Conservation (phyloP, 2,888 invertebrate species). For the Slavum lentiscoides region DNA sequence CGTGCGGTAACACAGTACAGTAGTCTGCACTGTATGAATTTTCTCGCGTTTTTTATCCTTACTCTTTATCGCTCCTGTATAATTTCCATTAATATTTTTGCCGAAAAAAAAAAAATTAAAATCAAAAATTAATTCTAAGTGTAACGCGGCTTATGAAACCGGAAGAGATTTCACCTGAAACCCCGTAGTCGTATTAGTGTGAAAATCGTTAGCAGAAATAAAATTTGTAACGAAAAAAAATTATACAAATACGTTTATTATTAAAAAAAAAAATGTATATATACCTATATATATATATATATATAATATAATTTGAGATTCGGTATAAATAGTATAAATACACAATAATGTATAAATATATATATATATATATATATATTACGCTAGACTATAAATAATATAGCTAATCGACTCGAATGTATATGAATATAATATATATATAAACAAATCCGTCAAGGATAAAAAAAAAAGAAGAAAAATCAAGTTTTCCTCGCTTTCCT, state of each 20-base stretch:
- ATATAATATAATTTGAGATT: slow-evolving; percentile 37
- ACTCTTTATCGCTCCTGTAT: too few species aligned
- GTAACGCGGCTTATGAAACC: too few species aligned
- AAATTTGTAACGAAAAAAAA: background rate
- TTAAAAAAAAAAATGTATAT: slow-evolving; percentile 22
- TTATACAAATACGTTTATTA: background rate
- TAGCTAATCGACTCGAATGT: too few species aligned
- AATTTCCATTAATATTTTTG: too few species aligned
- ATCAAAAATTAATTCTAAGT: too few species aligned
- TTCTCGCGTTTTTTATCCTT: too few species aligned
- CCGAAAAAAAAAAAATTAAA: too few species aligned
- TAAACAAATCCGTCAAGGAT: slow-evolving; percentile 36
- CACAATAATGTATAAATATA: background rate
- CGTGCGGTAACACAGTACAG: too few species aligned
- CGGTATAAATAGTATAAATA: slow-evolving; percentile 20
- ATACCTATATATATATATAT: slow-evolving; percentile 7
- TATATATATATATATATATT: background rate
- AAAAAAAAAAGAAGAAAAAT: background rate
- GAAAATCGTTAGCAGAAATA: background rate
- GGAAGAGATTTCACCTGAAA: too few species aligned
- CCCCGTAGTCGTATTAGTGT: too few species aligned
- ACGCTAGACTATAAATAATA: background rate
- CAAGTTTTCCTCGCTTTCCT: too few species aligned
- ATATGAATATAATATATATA: background rate
- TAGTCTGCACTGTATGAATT: too few species aligned